Base-by-base conservation (phyloP, 2,113 vertebrate genomes). In the Salvator merianae region DNA sequence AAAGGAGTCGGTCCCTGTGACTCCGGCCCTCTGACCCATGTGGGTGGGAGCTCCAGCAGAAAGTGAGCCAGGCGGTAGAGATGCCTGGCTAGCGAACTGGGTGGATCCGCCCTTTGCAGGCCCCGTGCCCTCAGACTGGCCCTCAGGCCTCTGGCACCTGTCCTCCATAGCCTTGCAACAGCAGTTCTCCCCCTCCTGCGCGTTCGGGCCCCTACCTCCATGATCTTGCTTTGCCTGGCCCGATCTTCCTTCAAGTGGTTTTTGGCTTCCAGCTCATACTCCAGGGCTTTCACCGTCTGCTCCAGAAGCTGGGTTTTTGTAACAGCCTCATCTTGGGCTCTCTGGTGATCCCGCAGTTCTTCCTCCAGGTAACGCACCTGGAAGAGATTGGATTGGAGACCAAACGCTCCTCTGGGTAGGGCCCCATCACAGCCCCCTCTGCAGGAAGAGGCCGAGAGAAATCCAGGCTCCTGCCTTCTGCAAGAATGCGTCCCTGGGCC, bases 311-410 rank as follows among this genome's bases (percentile, higher is more conserved):
- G 96, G 81, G 95, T 95, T 88, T 91, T 97, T 0, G 96, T 95
- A 89, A 96, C 85, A 0, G 96, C 96, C 70, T 99, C 97, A 4
- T 98, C 97, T 81, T 97, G 96, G 38, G 98, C 97, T 86, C 93
- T 95, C 91, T 97, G 95, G 93, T 97, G 94, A 88, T 95, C 96
- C 26, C 90, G 96, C 84, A 99, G 91, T 70, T 97, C 96, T 34
- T 98, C 97, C 84, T 97, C 97, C 90, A 97, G 93, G 24, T 91
- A 94, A 3, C 89, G 95, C 85, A 98, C 84, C 99, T 99, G 79
- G 81, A 95, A 47, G 7, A 89, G 84, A 4, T 2, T 40, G 40
- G 1, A 32, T 16, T 68, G 24, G 1, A 9, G 36, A 7, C 28
- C 7, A 12, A 3, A 5, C 16, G 62, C 8, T 38, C 10, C 34